Evolutionary conservation across 2,888 invertebrate genomes (phyloP), one percentile per base, ranked within the genome.

Genomic region (Parnassius mnemosyne): DNA sequence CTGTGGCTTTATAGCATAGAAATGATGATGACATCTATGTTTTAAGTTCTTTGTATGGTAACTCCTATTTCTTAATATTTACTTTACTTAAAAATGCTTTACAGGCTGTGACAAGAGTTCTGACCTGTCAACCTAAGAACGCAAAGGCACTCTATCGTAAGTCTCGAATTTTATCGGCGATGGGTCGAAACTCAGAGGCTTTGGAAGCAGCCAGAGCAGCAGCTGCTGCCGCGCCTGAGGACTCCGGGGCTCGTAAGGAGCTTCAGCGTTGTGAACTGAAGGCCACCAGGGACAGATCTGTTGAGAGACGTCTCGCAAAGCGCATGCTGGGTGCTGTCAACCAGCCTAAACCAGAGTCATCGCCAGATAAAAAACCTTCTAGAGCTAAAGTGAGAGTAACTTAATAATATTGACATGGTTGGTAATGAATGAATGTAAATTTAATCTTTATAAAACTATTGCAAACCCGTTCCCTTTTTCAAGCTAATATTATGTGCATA

Each of bases 141-240:
- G 95, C 97, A 0, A 98, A 98, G 84, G 98, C 98, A 0, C 87
- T 98, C 12, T 98, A 95, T 81, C 94, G 98, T 75, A 97, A 97
- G 63, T 81, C 89, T 0, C 85, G 88, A 57, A 91, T 92, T 34
- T 74, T 92, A 0, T 80, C 87, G 1, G 85, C 85, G 0, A 89
- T 89, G 89, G 91, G 91, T 0, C 94, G 96, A 61, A 93, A 94
- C 53, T 83, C 93, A 1, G 94, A 94, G 54, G 97, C 97, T 0
- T 92, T 97, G 61, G 87, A 90, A 55, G 93, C 94, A 0, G 90
- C 91, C 0, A 68, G 80, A 3, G 85, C 85, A 0, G 91, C 91
- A 13, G 86, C 87, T 3, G 78, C 76, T 7, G 81, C 83, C 0
- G 90, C 91, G 0, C 90, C 92, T 0, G 83, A 75, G 0, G 90